These are phyloP conservation scores for Antheraea assamensis DNA, from an alignment of 2,888 invertebrate genomes.

Conservation along the genomic window DNA sequence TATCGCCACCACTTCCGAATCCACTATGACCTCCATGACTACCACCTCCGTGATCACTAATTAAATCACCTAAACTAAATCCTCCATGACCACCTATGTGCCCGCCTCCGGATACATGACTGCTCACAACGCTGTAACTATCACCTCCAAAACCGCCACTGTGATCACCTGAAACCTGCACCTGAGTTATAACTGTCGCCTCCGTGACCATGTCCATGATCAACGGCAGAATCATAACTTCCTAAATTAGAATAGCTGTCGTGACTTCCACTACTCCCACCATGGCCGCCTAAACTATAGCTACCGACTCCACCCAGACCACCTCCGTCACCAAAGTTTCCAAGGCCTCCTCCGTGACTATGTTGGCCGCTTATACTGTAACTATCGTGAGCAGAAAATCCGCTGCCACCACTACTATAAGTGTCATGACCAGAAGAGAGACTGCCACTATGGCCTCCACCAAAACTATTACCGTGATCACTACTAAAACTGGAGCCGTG, in stretches of 20 bases:
- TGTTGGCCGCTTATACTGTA: conserved; percentile 42
- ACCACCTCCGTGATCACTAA: conserved; percentile 42
- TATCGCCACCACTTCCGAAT: conserved; percentile 55
- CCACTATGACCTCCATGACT: conserved; percentile 48
- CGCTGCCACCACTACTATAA: conserved; percentile 38
- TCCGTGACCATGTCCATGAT: conserved; percentile 29
- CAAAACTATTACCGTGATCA: conserved; percentile 27
- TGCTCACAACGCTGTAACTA: conserved; percentile 37
- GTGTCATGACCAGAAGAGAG: conserved; percentile 42
- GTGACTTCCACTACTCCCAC: conserved; percentile 31
- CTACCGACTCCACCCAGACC: conserved; percentile 30
- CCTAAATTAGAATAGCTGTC: conserved; percentile 28
- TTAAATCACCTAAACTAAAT: conserved; percentile 40
- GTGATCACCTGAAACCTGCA: conserved; percentile 34
- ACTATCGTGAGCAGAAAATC: conserved; percentile 38
- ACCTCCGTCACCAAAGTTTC: conserved; percentile 34
- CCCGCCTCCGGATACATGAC: conserved; percentile 41
- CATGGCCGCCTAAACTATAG: conserved; percentile 35
- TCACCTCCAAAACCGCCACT: conserved; percentile 38
- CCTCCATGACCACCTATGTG: conserved; percentile 51
- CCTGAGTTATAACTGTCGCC: conserved; percentile 33
- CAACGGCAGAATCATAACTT: conserved; percentile 34
- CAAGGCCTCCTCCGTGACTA: conserved; percentile 34
- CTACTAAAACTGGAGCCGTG: conserved; percentile 33
- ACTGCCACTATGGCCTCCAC: conserved; percentile 42